phyloP scores from a whole-genome alignment of 1,140 invertebrate genomes.

The Ips nitidus region DNA sequence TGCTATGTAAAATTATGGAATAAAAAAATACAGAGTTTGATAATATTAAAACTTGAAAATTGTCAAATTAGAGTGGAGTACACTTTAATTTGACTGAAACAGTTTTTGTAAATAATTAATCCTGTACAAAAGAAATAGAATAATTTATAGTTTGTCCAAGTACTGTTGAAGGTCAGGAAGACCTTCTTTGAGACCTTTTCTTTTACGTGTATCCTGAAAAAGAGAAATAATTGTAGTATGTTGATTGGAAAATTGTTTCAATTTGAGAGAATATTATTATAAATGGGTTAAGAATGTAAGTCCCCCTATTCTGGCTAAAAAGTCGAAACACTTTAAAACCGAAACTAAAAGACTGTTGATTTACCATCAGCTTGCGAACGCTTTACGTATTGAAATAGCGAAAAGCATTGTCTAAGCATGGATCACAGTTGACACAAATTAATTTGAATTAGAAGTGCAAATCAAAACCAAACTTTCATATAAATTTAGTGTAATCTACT shows the following conservation, averaged over 20 bases:
- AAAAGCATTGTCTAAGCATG: slow-evolving; percentile 44
- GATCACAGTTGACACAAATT: slow-evolving; percentile 1
- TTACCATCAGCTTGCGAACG: slow-evolving; percentile 47
- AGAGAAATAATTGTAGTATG: slow-evolving; percentile 17
- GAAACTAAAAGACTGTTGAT: slow-evolving; percentile 56
- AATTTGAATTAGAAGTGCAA: too few species aligned
- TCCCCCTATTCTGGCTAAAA: slow-evolving; percentile 56
- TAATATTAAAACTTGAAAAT: slow-evolving; percentile 12
- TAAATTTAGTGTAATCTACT: too few species aligned
- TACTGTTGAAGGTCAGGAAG: slow-evolving; percentile 90
- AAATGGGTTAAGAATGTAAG: slow-evolving; percentile 47
- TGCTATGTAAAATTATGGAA: too few species aligned
- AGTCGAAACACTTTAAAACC: slow-evolving; percentile 45
- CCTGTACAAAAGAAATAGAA: slow-evolving; percentile 45
- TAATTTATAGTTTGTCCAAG: slow-evolving; percentile 89
- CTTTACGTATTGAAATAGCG: slow-evolving; percentile 26
- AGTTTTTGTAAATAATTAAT: slow-evolving; percentile 28
- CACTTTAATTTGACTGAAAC: slow-evolving; percentile 32
- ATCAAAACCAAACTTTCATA: too few species aligned
- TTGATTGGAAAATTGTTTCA: neutral
- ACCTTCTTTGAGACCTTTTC: slow-evolving; percentile 98
- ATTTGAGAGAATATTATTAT: neutral
- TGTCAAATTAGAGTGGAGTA: slow-evolving; percentile 10
- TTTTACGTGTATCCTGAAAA: slow-evolving; percentile 90
- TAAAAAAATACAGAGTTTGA: too few species aligned